Percentiles rank a stretch among this genome's conserved stretches.
Conservation (phyloP, 2,888 invertebrate genomes). For the Agrotis exclamationis region DNA sequence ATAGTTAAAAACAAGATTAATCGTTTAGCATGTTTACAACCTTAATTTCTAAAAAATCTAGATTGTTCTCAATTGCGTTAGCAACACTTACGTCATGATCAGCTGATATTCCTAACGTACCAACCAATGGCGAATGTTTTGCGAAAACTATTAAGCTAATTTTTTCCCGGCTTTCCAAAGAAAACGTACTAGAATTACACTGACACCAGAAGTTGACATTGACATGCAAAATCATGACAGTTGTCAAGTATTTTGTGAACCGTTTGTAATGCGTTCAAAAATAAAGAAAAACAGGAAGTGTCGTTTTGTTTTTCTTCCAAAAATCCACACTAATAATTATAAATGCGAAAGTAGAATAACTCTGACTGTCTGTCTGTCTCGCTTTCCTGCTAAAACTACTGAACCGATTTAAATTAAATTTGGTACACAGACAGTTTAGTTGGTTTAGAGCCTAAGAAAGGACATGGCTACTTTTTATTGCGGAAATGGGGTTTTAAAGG, state of each 20-base stretch:
- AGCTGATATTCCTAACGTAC: neutral
- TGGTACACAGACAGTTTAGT: no score
- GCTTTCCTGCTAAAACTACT: no score
- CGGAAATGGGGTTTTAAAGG: no score
- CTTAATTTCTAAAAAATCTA: slow-evolving; percentile 1
- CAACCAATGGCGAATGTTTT: slow-evolving; percentile 34
- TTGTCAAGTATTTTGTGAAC: no score
- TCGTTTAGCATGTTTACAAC: slow-evolving; percentile 53
- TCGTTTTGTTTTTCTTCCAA: no score
- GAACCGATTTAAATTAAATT: no score
- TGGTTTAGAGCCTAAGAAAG: no score
- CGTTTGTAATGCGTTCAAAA: slow-evolving; percentile 36
- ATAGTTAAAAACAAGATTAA: slow-evolving; percentile 30
- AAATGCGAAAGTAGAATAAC: no score
- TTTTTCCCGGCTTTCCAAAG: neutral
- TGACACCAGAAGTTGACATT: slow-evolving; percentile 22
- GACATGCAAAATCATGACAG: slow-evolving; percentile 6
- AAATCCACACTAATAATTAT: no score
- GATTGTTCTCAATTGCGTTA: slow-evolving; percentile 12
- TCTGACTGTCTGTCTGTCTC: no score
- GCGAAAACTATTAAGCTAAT: no score
- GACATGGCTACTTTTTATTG: no score
- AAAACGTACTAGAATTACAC: slow-evolving; percentile 25
- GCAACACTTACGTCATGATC: slow-evolving; percentile 7
- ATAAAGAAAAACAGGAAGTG: slow-evolving; percentile 2